Conservation (phyloP, 2,888 invertebrate genomes). For the Oligia strigilis region DNA sequence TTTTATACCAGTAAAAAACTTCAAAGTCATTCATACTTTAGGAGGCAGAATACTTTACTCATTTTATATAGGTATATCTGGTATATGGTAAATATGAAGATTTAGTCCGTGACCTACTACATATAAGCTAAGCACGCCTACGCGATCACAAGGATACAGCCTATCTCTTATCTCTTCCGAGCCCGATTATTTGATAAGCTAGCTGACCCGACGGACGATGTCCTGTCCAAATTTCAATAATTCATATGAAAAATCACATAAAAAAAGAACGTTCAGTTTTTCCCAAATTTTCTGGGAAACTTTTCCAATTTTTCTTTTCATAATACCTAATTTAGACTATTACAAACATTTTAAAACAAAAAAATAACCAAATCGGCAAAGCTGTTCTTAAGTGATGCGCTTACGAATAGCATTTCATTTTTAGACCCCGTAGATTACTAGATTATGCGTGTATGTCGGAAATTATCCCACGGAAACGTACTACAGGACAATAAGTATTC, state of each 20-base stretch:
- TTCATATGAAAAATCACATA: neutral
- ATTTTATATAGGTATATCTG: neutral
- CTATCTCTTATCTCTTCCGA: neutral
- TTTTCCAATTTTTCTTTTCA: neutral
- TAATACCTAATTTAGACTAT: neutral
- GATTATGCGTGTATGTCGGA: neutral
- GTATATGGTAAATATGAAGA: neutral
- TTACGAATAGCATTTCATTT: neutral
- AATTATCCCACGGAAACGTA: too few species aligned
- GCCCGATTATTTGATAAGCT: neutral
- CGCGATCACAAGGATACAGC: neutral
- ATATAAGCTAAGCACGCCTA: neutral
- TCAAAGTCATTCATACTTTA: slow-evolving; percentile 4
- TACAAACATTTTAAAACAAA: neutral
- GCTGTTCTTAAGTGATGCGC: neutral
- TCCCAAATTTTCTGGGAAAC: neutral
- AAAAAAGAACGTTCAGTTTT: neutral
- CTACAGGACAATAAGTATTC: too few species aligned
- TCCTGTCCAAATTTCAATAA: neutral
- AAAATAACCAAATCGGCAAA: neutral
- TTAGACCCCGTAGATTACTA: neutral
- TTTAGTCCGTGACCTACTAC: neutral
- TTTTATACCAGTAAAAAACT: slow-evolving; percentile 11
- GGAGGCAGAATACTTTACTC: neutral
- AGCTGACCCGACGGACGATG: too few species aligned